Base-by-base conservation (phyloP, 1,140 invertebrate genomes). In the Dufourea novaeangliae region DNA sequence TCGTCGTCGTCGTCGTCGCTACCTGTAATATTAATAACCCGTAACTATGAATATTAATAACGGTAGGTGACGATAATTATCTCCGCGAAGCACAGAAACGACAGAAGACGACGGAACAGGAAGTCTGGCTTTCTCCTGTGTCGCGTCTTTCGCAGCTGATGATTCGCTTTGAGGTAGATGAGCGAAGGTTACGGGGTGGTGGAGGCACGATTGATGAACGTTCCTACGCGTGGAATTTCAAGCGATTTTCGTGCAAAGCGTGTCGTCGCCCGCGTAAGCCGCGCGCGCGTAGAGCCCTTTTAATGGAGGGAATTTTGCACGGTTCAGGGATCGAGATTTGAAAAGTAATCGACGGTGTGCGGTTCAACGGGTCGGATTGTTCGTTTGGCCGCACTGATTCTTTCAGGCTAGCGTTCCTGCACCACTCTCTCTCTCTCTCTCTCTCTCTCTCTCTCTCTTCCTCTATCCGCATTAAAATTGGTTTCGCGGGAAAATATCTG, bases 321-420 rank as follows among this genome's bases (percentile, higher is more conserved):
- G 0, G 27, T 50, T n/a, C 46, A n/a, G 46, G 20, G 46, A 50
- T 5, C 8, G 34, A 37, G 8, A n/a, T n/a, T n/a, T n/a, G n/a
- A n/a, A n/a, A n/a, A n/a, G n/a, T n/a, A n/a, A n/a, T n/a, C n/a
- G n/a, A n/a, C n/a, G n/a, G n/a, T n/a, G n/a, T 11, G 22, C 73
- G 56, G 34, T 52, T 70, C 56, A 46, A 57, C 61, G 70, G 68
- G 29, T 22, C 37, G 29, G 34, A 32, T 34, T 64, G 66, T 34
- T 44, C 73, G 66, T 76, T 82, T 39, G 59, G 27, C 41, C n/a
- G 54, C 12, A 22, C 56, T 46, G 39, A 27, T 29, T 61, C 79
- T 73, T 75, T 14, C 70, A 25, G 6, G 10, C 17, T 20, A 1
- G 14, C 37, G 39, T 46, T 29, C 63, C 62, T 39, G 46, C 46